Conservation (phyloP, 2,888 invertebrate genomes). For the Coronaproctus castanopsis region DNA sequence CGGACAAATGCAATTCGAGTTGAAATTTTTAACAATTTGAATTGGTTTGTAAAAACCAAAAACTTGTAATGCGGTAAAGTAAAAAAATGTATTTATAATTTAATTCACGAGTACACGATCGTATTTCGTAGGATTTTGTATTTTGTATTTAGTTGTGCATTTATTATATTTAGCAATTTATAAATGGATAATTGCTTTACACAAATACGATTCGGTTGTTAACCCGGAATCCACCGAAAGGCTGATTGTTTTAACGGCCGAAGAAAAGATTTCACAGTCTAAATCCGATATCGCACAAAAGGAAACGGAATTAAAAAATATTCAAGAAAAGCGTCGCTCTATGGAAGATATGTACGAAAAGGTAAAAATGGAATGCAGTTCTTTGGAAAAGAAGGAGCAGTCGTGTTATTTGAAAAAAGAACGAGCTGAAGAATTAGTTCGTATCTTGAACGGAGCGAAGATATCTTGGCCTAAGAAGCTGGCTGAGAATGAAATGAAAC, state of each 20-base stretch:
- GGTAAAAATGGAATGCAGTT: slow-evolving; percentile 43
- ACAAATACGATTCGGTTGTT: slow-evolving; percentile 83
- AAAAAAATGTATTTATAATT: too few species aligned
- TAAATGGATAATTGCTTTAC: slow-evolving; percentile 87
- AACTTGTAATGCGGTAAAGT: too few species aligned
- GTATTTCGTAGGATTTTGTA: too few species aligned
- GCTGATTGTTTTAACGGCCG: slow-evolving; percentile 67
- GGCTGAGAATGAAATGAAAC: slow-evolving; percentile 41
- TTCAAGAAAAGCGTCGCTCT: slow-evolving; percentile 25
- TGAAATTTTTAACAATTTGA: too few species aligned
- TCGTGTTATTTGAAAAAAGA: slow-evolving; percentile 51
- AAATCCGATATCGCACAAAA: slow-evolving; percentile 59
- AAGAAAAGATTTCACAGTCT: slow-evolving; percentile 49
- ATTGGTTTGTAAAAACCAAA: too few species aligned
- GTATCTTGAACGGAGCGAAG: slow-evolving; percentile 78
- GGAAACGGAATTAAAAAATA: slow-evolving; percentile 50
- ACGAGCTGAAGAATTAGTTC: slow-evolving; percentile 78
- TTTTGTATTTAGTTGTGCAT: too few species aligned
- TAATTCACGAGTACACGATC: too few species aligned
- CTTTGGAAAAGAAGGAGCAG: slow-evolving; percentile 59
- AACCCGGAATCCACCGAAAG: slow-evolving; percentile 86
- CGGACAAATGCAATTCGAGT: too few species aligned
- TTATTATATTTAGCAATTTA: slow-evolving; percentile 55
- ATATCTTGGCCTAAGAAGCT: slow-evolving; percentile 61
- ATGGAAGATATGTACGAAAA: slow-evolving; percentile 34